phyloP scores from a whole-genome alignment of 2,113 vertebrate species.

The Orthonyx spaldingii region DNA sequence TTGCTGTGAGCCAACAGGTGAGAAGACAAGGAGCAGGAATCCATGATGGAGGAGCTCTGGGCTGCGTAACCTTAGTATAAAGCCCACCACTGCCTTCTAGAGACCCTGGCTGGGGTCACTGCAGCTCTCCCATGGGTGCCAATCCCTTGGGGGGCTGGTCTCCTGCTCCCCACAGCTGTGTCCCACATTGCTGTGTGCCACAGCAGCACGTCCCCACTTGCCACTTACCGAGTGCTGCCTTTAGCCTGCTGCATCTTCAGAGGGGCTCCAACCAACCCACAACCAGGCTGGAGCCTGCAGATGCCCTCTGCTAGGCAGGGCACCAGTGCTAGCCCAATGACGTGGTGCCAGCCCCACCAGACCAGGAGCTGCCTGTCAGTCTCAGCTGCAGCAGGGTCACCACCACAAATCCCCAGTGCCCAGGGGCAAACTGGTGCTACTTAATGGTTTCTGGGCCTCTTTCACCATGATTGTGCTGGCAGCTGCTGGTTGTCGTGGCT shows the following conservation, averaged over 20 bases:
- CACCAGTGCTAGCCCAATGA: accelerated
- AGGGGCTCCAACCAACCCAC: not conserved
- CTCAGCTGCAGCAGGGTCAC: not conserved
- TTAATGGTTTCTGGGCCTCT: not conserved
- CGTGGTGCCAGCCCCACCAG: accelerated
- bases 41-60: accelerated
- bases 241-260: not conserved
- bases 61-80: not conserved
- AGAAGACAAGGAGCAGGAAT: not conserved
- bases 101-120: not conserved
- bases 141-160: not conserved
- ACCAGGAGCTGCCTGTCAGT: not conserved
- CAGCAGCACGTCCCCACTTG: not conserved
- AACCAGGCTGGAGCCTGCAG: not conserved
- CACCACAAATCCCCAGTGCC: not conserved
- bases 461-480: not conserved
- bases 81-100: not conserved
- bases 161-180: not conserved
- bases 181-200: not conserved
- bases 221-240: not conserved
- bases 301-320: not conserved
- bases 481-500: not conserved
- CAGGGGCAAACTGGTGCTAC: not conserved
- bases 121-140: not conserved
- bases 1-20: not conserved